Conservation (phyloP, 2,113 vertebrate species). For the Harpagus bidentatus region DNA sequence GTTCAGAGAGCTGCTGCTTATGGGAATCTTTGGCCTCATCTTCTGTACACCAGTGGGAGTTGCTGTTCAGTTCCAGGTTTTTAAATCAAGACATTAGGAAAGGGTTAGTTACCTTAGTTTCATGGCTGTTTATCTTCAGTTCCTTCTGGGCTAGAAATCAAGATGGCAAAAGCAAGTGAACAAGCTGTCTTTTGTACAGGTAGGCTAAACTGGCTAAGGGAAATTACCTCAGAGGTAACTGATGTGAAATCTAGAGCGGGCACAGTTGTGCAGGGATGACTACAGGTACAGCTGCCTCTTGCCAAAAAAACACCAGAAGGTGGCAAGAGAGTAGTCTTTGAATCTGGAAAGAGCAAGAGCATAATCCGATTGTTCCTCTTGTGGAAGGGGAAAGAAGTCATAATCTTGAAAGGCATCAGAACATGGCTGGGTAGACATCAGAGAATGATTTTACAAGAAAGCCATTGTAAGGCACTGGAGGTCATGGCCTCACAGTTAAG, state of each 20-base stretch:
- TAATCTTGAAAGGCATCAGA: background rate
- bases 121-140: background rate
- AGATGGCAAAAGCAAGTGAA: background rate
- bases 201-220: background rate
- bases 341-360: background rate
- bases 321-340: background rate
- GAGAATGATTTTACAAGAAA: background rate
- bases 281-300: background rate
- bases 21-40: background rate
- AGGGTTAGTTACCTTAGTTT: background rate
- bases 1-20: rapidly evolving
- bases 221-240: background rate
- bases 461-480: background rate
- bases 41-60: rapidly evolving
- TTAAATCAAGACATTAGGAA: background rate
- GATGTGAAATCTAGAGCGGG: background rate
- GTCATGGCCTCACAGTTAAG: background rate
- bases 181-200: rapidly evolving
- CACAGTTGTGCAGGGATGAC: background rate
- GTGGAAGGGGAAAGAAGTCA: background rate
- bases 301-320: rapidly evolving
- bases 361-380: background rate
- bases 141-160: background rate
- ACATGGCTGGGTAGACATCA: background rate
- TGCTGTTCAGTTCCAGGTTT: background rate